phyloP scores from a whole-genome alignment of 2,888 invertebrate genomes.

The Caradrina clavipalpis region DNA sequence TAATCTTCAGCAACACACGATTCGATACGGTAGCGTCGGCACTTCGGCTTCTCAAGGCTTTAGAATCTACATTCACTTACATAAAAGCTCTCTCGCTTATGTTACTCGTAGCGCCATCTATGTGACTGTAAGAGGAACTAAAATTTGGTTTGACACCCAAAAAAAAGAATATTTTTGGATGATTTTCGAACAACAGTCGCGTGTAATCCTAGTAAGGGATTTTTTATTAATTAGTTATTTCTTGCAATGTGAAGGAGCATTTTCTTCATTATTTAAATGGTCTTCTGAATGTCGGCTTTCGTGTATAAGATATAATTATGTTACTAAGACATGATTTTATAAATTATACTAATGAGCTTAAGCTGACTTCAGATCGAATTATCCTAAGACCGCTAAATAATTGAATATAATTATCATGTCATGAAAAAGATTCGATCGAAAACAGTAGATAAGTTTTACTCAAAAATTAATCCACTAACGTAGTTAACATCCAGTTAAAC shows the following conservation, averaged over 20 bases:
- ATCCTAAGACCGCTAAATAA: no score
- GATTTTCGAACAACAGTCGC: neutral
- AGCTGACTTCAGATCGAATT: no score
- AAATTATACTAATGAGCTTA: no score
- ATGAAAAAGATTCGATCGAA: no score
- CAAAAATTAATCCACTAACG: neutral
- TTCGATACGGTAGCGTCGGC: constrained; percentile 31
- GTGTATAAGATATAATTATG: no score
- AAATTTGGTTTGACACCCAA: neutral
- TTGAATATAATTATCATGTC: no score
- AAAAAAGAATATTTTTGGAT: no score
- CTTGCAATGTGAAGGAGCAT: no score
- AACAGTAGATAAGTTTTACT: neutral
- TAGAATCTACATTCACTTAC: constrained; percentile 36
- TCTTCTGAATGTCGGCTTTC: no score
- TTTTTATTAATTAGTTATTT: no score
- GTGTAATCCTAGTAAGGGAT: neutral
- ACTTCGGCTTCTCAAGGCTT: constrained; percentile 40
- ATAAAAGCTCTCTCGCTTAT: neutral
- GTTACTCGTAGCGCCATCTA: constrained; percentile 62
- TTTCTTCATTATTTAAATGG: no score
- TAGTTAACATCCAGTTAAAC: neutral
- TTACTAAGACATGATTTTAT: no score
- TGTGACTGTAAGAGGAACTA: constrained; percentile 8
- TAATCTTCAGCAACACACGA: constrained; percentile 39